Evolutionary conservation across 2,797 vertebrate genomes (phyloP), one percentile per base, ranked within the genome.

Genomic region (Nannoperca obscura): DNA sequence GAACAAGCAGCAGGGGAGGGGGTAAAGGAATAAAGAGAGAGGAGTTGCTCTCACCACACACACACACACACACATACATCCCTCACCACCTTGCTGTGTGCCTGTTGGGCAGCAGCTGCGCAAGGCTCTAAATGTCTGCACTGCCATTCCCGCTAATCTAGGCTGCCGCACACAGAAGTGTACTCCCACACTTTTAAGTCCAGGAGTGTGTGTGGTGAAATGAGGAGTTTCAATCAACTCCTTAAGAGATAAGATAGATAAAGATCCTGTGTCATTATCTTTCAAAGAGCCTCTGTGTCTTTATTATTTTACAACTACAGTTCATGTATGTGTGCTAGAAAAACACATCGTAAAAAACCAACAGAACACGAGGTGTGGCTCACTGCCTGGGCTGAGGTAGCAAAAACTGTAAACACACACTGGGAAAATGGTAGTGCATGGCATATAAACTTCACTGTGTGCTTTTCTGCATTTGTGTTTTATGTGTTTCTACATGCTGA

Each of bases 101-200:
- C 30, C 22, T 54, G 46, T 60, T 67, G 53, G 57, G 71, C 65
- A 85, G 72, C 84, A 86, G 84, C 76, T 89, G 86, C 83, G 68
- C 14, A 68, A 62, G 74, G 53, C 71, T 86, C 66, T 47, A 81
- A 78, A 85, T 68, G 40, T 10, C 76, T 34, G 44, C 24, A 8
- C 66, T 73, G 77, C 42, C 80, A 83, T 71, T 86, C 72, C 80
- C 36, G 73, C 30, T 82, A 66, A 78, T 81, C 74, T 47, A 38
- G 32, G 44, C 57, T 52, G n/a, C 7, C 15, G 67, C 55, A 58
- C 54, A 36, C 50, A 12, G 11, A 15, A 7, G 24, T 17, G 49
- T 5, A 53, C 53, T 30, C 15, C 12, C 24, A 66, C 71, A 38
- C 20, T 14, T 9, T 14, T n/a, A 50, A 22, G 65, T 54, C 47